Evolutionary conservation across 2,888 invertebrate species (phyloP).

Genomic region (Tetropium fuscum): DNA sequence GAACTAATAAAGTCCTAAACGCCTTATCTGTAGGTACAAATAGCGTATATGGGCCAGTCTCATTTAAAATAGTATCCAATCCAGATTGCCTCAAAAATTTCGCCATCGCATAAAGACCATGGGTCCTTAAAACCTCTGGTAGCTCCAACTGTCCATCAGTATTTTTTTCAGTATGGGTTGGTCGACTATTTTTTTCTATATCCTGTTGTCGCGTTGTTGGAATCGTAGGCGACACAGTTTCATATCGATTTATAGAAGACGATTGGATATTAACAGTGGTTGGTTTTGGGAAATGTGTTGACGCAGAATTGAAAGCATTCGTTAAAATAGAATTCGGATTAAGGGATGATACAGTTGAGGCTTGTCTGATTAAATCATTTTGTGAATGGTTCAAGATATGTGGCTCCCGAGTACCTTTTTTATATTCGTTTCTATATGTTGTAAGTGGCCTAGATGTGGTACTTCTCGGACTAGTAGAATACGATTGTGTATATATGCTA

Average conservation of each 20-base stretch:
- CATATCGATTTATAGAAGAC: constrained; percentile 44
- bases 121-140: constrained; percentile 78
- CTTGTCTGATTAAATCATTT: constrained; percentile 57
- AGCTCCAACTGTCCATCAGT: constrained; percentile 64
- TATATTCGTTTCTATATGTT: constrained; percentile 32
- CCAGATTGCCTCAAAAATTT: constrained; percentile 87
- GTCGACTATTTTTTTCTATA: constrained; percentile 28
- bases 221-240: constrained; percentile 44
- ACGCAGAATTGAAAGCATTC: constrained; percentile 34
- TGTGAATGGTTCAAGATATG: constrained; percentile 49
- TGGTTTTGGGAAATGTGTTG: constrained; percentile 42
- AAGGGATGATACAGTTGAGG: constrained; percentile 51
- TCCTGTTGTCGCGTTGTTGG: constrained; percentile 31
- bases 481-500: constrained; percentile 64
- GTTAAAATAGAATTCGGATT: constrained; percentile 57
- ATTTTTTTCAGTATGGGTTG: constrained; percentile 24
- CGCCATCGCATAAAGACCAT: constrained; percentile 85
- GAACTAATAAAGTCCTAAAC: constrained; percentile 84
- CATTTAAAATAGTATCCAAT: constrained; percentile 84
- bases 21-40: constrained; percentile 91
- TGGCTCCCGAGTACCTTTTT: constrained; percentile 44
- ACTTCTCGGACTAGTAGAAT: constrained; percentile 63
- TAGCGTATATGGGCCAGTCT: constrained; percentile 89
- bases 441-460: constrained; percentile 49
- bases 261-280: constrained; percentile 40